Percentiles rank a stretch among this genome's conserved stretches.
Evolutionary conservation across 2,113 vertebrate genomes (phyloP).

Genomic region (Plecotus auritus): DNA sequence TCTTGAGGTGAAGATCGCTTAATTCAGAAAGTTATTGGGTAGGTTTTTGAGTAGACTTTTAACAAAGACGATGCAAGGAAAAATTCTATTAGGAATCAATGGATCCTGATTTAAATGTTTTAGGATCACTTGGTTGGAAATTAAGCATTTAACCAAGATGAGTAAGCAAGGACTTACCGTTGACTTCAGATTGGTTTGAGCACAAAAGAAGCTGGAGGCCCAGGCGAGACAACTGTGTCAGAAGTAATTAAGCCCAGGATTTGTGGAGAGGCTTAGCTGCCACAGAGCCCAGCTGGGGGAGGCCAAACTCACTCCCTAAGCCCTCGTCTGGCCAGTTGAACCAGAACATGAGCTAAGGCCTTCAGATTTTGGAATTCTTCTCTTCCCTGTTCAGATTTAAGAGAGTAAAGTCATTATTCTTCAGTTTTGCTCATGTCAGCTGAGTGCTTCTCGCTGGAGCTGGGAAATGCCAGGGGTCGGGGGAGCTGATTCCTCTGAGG

Average conservation of each 20-base stretch:
- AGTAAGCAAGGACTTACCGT: conserved; percentile 59
- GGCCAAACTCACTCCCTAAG: conserved; percentile 66
- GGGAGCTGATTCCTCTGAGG: conserved; percentile 21
- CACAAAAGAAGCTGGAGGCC: conserved; percentile 72
- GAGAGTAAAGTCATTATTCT: conserved; percentile 62
- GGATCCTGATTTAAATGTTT: conserved; percentile 10
- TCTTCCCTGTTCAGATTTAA: conserved; percentile 56
- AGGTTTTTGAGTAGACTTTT: conserved; percentile 24
- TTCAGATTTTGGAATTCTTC: conserved; percentile 62
- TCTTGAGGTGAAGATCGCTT: background rate
- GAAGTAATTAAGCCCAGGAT: conserved; percentile 78
- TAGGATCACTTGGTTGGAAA: conserved; percentile 59
- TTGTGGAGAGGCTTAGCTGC: conserved; percentile 76
- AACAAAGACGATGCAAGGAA: background rate
- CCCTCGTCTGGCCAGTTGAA: conserved; percentile 66
- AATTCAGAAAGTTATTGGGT: background rate
- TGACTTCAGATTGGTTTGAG: conserved; percentile 65
- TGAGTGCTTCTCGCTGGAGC: conserved; percentile 25
- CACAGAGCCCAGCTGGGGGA: conserved; percentile 69
- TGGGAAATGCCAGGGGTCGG: conserved; percentile 29
- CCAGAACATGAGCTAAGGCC: conserved; percentile 48
- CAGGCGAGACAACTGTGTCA: conserved; percentile 72
- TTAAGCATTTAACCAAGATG: conserved; percentile 60
- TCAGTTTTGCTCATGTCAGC: conserved; percentile 52
- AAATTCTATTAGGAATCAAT: conserved; percentile 10